A percentile compares a stretch with the other conserved stretches of the same genome.
These are phyloP conservation scores for Megaptera novaeangliae DNA, from an alignment of 2,113 vertebrate species.

Conservation along the genomic window DNA sequence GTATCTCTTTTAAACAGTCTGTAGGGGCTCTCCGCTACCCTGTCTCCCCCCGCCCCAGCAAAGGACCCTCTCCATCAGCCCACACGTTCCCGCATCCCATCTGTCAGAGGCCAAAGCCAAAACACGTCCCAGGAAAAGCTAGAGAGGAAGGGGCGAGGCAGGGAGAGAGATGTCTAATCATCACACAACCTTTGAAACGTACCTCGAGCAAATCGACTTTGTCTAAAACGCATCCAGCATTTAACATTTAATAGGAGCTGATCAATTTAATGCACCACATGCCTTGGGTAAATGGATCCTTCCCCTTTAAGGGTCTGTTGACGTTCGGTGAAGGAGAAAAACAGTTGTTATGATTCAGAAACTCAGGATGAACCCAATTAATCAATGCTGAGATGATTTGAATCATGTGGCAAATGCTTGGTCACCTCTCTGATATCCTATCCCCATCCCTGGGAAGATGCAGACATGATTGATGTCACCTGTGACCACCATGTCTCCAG, in stretches of 20 bases:
- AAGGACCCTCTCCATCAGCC: background rate
- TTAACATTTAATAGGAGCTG: conserved; percentile 81
- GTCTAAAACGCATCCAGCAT: conserved; percentile 81
- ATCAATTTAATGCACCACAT: conserved; percentile 78
- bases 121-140: conserved; percentile 67
- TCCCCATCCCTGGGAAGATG: conserved; percentile 76
- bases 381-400: conserved; percentile 87
- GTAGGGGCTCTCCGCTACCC: background rate
- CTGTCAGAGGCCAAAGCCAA: conserved; percentile 67
- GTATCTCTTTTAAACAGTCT: conserved; percentile 36
- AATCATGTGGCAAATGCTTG: conserved; percentile 85
- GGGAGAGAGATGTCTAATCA: conserved; percentile 74
- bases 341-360: conserved; percentile 86
- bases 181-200: conserved; percentile 71
- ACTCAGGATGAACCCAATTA: conserved; percentile 86
- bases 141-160: conserved; percentile 64
- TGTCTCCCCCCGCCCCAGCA: background rate
- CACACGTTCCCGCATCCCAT: conserved; percentile 26
- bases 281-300: conserved; percentile 79
- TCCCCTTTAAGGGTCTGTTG: conserved; percentile 83
- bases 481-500: conserved; percentile 77
- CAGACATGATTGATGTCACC: conserved; percentile 85
- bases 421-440: conserved; percentile 88
- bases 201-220: conserved; percentile 85
- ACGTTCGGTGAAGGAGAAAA: conserved; percentile 81